Evolutionary conservation across 2,888 invertebrate genomes (phyloP), one percentile per base, ranked within the genome.

Genomic region (Lochmaea capreae): DNA sequence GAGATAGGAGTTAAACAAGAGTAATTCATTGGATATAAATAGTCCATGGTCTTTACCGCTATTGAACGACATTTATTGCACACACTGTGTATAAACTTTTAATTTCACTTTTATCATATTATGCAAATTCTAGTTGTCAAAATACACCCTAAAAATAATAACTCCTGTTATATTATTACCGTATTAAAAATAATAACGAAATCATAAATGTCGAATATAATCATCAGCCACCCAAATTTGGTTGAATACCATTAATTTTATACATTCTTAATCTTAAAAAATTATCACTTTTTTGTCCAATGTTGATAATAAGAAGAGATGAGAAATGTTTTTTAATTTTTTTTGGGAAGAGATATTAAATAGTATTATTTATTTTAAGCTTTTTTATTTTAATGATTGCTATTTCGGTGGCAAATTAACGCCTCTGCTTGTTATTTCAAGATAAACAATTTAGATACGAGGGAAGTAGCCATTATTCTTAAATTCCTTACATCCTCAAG

Each of bases 171-270:
- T 26, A 49, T 67, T 71, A 73, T 69, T 59, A 65, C 22, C 43
- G 49, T 42, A 67, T 73, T 77, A 69, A 73, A 71, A 74, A 75
- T 71, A 76, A 76, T 76, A 74, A 74, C 67, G 66, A 67, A 76
- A 69, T 68, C 69, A 68, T 76, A 74, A 76, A 74, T 65, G 69
- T 65, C 70, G 74, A 70, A 65, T 70, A 75, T 77, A 70, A 75
- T 73, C 72, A 74, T 75, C 73, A 72, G 61, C 73, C 61, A 54
- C 62, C 72, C 74, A 70, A 74, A 77, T 58, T 67, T 72, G 70
- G 75, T 67, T 54, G 58, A 67, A 66, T 70, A 33, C 71, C 58
- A 59, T 75, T 65, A 65, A 67, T 65, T 74, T 74, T 74, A 76
- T 76, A 65, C 58, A 65, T 74, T 72, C 71, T 74, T 73, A 77